Evolutionary conservation across 1,140 invertebrate species (phyloP), one percentile per base, ranked within the genome.

Genomic region (Drosophila sp.): DNA sequence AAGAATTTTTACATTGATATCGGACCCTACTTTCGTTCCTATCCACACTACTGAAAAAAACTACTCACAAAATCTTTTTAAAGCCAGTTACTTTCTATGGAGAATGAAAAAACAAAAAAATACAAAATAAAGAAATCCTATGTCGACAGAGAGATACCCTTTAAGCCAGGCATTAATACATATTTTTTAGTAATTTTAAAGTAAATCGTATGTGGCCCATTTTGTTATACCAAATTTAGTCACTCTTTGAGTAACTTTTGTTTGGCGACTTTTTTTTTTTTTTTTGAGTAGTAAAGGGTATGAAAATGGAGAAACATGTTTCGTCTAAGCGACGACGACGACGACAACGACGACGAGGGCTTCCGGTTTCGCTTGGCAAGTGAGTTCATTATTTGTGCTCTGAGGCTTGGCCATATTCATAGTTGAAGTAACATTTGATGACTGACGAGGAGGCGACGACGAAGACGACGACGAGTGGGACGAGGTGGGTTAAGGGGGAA

Each of bases 61-160:
- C 56, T 17, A 38, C 27, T 10, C 8, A 58, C 33, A 38, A 58
- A 23, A 56, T 67, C 64, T 70, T 62, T 68, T 67, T 79, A 66
- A 80, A 76, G 70, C 74, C 23, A 74, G 76, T 67, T 68, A 81
- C 79, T 81, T 68, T 81, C 70, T 72, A 80, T 8, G 7, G 11
- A 47, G 6, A 62, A 41, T n/a, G 5, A 47, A 50, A 44, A 30
- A 7, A 44, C 5, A 32, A 40, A 17, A 47, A 27, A 27, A 60
- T 38, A 29, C 11, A 40, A 41, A 17, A 23, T 5, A 17, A 32
- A 61, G 65, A 72, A 65, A 55, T 44, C 10, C 7, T 6, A 25
- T 3, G 7, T 1, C 35, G 10, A 38, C 35, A 11, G 10, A 3
- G 10, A 38, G 3, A 38, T 38, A 38, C 35, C 35, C 35, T 38